Base-by-base conservation (phyloP, 1,140 invertebrate species). In the Brachionus asplanchnoidis region DNA sequence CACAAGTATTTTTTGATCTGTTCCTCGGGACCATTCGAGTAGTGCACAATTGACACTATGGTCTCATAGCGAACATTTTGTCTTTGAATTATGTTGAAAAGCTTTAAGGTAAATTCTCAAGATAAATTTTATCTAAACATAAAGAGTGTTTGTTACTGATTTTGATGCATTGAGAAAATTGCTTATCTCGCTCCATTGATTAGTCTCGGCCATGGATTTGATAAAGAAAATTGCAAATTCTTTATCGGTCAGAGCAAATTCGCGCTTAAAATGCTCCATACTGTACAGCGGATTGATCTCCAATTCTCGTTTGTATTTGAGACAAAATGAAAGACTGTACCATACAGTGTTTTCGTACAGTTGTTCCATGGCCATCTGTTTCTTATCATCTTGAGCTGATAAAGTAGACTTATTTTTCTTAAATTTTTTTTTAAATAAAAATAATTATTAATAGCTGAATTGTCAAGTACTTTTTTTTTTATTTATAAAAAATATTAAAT, bases 231-330 rank as follows among this genome's bases (percentile, higher is more conserved):
- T 53, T 6, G 73, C 42, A 26, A n/a, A 77, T 8, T 77, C 42
- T 50, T 77, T 77, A 9, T 17, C 42, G 26, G 73, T 77, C 7
- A 77, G 23, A 12, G 20, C 42, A 12, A 77, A 77, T 26, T 77
- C 73, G 20, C 26, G 23, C 42, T 77, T 77, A 77, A 77, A 77
- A 77, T 77, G 73, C 14, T 77, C 73, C n/a, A 50, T 77, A 12
- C 42, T 50, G 42, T 77, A 77, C 42, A 77, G 26, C 17, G 14
- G 40, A 53, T 50, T 77, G 7, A 26, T 23, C n/a, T 44, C 8
- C 26, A 77, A 50, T 23, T 77, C 73, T 32, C 50, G 42, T 28
- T 46, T 23, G 46, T 50, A 77, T 50, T 77, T 77, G 9, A 77
- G 20, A 53, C 73, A 77, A 50, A 77, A 77, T 46, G 73, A 20